Base-by-base conservation (phyloP, 2,113 vertebrate genomes). In the Neotragus moschatus region DNA sequence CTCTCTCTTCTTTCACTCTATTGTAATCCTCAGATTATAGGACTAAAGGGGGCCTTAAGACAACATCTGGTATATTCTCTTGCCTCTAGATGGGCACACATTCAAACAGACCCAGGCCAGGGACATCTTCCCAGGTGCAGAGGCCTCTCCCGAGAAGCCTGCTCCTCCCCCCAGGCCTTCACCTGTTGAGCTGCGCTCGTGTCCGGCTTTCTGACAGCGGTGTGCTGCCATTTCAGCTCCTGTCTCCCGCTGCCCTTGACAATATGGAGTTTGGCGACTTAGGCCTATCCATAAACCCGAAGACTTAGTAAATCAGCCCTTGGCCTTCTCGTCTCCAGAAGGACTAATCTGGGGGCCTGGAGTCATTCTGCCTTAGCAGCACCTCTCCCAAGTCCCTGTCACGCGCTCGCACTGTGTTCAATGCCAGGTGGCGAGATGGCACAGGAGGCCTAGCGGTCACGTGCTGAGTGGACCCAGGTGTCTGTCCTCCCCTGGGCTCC, bases 21-120 rank as follows among this genome's bases (percentile, higher is more conserved):
- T 89, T 84, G 28, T 61, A 92, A 79, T 75, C 77, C 66, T 95
- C 49, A n/a, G 36, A 87, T 55, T 82, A 77, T 21, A 85, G 53
- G 66, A 81, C 60, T 36, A 45, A 63, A 87, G 75, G 92, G 47
- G 43, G 75, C 61, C 14, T 43, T 21, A 61, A 80, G 33, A 75
- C 9, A 5, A 43, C 63, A 36, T 28, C 53, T 39, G 16, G 39
- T n/a, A 10, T 14, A 33, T 45, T 63, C 28, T 77, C 66, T 47
- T 25, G 61, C 51, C 45, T 80, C 45, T 56, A 43, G 45, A 88
- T 28, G 51, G 60, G 49, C 2, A 2, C 7, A 45, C 6, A 19
- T 23, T 58, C 63, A 28, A 47, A 87, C 13, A 33, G 11, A 36
- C 36, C 8, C 0, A 4, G 58, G 21, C 77, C 45, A 7, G 4